Conservation (phyloP, 64 coral and sea anemone genomes). For the Montipora foliosa region DNA sequence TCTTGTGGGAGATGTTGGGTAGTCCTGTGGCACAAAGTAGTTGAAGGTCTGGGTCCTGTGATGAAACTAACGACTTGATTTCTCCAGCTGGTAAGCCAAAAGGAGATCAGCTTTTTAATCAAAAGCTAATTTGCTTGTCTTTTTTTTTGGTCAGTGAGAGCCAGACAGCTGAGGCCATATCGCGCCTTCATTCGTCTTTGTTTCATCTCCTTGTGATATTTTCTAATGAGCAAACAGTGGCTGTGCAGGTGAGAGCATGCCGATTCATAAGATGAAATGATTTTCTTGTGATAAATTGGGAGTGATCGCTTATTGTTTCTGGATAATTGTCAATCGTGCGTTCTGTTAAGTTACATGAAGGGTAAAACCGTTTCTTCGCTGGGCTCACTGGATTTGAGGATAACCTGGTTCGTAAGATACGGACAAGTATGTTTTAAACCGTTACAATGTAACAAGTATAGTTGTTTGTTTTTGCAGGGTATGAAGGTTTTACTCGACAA, state of each 20-base stretch:
- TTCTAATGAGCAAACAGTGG: slow-evolving; percentile 70
- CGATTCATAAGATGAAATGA: too few species aligned
- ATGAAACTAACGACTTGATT: too few species aligned
- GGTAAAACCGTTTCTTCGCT: background rate
- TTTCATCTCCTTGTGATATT: slow-evolving; percentile 87
- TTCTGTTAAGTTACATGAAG: too few species aligned
- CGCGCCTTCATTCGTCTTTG: slow-evolving; percentile 59
- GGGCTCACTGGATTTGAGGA: background rate
- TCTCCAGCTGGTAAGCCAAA: too few species aligned
- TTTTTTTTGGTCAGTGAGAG: slow-evolving; percentile 47
- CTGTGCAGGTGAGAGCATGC: slow-evolving; percentile 40
- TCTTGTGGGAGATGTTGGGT: too few species aligned
- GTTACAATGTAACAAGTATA: background rate
- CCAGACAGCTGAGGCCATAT: slow-evolving; percentile 58
- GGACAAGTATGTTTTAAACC: background rate
- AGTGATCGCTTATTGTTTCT: too few species aligned
- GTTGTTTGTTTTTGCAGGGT: background rate
- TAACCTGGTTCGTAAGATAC: background rate
- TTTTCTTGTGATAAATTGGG: too few species aligned
- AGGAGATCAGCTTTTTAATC: too few species aligned
- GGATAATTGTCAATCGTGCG: too few species aligned
- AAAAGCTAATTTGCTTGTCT: background rate
- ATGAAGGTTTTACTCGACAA: slow-evolving; percentile 29
- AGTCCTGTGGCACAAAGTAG: too few species aligned
- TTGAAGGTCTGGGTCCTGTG: too few species aligned